Evolutionary conservation across 2,797 vertebrate species (phyloP).

Genomic region (Linurgus olivaceus): DNA sequence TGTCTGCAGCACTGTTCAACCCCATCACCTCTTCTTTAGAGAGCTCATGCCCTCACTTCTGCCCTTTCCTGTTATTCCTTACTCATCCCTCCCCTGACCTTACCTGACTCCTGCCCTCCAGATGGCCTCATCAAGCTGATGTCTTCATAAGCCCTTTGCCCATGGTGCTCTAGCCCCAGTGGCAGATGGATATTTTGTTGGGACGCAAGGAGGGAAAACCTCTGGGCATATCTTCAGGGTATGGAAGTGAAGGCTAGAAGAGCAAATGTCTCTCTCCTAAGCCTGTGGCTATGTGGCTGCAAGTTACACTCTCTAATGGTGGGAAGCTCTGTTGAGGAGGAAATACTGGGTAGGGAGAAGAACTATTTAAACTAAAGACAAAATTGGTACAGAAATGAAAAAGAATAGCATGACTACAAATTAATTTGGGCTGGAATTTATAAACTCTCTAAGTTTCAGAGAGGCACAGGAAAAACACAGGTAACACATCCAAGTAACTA

Average conservation of each 20-base stretch:
- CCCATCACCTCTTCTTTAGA: neutral
- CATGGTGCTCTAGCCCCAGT: accelerated
- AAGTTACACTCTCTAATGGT: neutral
- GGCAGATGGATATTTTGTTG: neutral
- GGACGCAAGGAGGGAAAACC: neutral
- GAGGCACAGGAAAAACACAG: neutral
- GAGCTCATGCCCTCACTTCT: neutral
- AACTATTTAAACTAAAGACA: neutral
- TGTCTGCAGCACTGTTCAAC: neutral
- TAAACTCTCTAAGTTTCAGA: neutral
- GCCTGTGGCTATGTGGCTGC: accelerated
- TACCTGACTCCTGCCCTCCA: neutral
- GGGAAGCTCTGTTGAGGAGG: neutral
- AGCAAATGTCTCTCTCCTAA: neutral
- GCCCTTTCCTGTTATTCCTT: neutral
- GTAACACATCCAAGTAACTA: neutral
- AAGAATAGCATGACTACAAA: neutral
- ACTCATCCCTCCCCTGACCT: neutral
- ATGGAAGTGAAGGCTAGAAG: neutral
- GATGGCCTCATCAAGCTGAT: neutral
- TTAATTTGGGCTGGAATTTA: neutral
- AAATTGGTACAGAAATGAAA: neutral
- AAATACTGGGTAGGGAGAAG: neutral
- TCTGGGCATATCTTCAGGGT: neutral
- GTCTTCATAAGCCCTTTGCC: neutral